Base-by-base conservation (phyloP, 1,140 invertebrate species). In the Pachypsylla venusta region DNA sequence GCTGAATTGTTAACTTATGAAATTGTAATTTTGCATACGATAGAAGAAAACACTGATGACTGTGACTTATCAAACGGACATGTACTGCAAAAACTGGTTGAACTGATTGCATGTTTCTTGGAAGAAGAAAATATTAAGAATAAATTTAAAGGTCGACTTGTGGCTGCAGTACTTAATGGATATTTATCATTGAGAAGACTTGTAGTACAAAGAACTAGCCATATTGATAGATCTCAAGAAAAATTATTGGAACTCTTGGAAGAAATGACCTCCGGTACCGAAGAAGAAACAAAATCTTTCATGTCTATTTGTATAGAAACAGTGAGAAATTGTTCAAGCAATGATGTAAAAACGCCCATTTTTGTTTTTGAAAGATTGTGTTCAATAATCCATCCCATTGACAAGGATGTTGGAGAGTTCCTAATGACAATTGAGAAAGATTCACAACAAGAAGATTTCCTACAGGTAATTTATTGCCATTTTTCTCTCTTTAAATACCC, bases 251-350 rank as follows among this genome's bases (percentile, higher is more conserved):
- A 94, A 69, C 76, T 97, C 59, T 74, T 98, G 2, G 95, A 98
- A 74, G 92, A 96, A 70, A 93, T 98, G 82, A 98, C 94, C 1
- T 89, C 87, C 27, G 88, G 85, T 84, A 98, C 92, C 1, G 92
- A 97, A 74, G 84, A 88, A 53, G 94, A 98, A 73, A 97, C 93
- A 0, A 88, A 91, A 65, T 89, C 92, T 56, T 98, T 98, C 67
- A 98, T 98, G 93, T 81, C 89, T 7, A 88, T 98, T 20, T 96
- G 95, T 68, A 89, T 98, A 2, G 88, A 98, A 72, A 97, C 94
- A 0, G 85, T 98, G 1, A 85, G 92, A 67, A 93, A 93, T 67
- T 96, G 93, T 67, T 87, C 86, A 53, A 76, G 84, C 25, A 87
- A 93, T 69, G 95, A 98, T 73, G 85, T 95, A 54, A 78, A 91